phyloP scores from a whole-genome alignment of 2,113 vertebrate species.

The Podilymbus podiceps region DNA sequence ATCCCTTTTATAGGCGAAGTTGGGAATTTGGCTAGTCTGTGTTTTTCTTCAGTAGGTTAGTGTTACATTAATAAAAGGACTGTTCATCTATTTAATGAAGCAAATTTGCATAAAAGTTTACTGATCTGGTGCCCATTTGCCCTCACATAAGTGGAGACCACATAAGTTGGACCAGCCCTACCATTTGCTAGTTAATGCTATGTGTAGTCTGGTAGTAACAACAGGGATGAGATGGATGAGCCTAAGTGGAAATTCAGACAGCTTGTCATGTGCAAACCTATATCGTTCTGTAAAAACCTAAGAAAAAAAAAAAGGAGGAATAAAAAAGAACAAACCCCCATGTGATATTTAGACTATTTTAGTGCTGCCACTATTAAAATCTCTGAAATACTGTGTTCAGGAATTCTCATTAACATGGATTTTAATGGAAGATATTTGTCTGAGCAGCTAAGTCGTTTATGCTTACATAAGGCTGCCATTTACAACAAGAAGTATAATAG shows the following conservation, averaged over 20 bases:
- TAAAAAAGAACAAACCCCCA: neutral
- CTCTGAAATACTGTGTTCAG: neutral
- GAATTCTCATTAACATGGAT: constrained; percentile 29
- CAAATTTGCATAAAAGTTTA: neutral
- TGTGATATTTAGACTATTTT: neutral
- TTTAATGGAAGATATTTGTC: constrained; percentile 65
- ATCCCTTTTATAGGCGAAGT: neutral
- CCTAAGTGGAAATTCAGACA: neutral
- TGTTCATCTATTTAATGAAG: neutral
- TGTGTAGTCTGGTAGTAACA: neutral
- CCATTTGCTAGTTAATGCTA: neutral
- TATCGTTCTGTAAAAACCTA: neutral
- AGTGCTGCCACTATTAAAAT: neutral
- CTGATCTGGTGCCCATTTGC: neutral
- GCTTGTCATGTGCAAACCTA: neutral
- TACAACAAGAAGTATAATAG: constrained; percentile 68
- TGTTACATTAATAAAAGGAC: neutral
- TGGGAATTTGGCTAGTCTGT: neutral
- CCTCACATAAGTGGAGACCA: neutral
- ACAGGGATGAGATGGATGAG: neutral
- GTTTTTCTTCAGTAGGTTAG: neutral
- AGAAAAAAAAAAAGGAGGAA: neutral
- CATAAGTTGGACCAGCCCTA: neutral
- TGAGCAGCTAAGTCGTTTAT: constrained; percentile 8
- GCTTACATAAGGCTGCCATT: constrained; percentile 67